These are phyloP conservation scores for Malaclemys terrapin DNA, from an alignment of 2,113 vertebrate genomes.

Conservation along the genomic window DNA sequence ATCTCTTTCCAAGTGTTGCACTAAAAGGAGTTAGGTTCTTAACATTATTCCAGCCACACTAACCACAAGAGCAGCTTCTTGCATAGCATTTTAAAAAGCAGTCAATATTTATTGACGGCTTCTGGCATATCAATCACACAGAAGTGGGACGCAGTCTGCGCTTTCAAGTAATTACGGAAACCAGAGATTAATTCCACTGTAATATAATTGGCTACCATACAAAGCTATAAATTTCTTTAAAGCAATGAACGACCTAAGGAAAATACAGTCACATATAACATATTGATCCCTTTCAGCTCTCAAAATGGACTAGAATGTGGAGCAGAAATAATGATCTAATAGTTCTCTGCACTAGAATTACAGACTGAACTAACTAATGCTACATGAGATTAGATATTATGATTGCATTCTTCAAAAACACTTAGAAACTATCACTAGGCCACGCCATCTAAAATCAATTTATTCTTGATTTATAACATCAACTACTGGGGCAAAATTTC, in stretches of 20 bases:
- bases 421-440: conserved; percentile 36
- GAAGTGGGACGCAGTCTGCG: conserved; percentile 5
- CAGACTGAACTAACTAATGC: conserved; percentile 13
- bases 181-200: conserved; percentile 57
- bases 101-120: conserved; percentile 70
- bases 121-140: conserved; percentile 40
- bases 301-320: conserved; percentile 29
- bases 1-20: not conserved
- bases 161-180: conserved; percentile 58
- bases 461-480: conserved; percentile 13
- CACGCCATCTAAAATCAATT: conserved; percentile 29
- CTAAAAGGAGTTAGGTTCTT: not conserved
- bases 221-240: conserved; percentile 56
- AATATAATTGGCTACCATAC: conserved; percentile 26
- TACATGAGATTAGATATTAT: conserved; percentile 46
- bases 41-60: conserved; percentile 19
- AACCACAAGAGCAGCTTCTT: conserved; percentile 38
- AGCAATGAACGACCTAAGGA: conserved; percentile 43
- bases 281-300: conserved; percentile 40
- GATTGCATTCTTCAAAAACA: conserved; percentile 44
- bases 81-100: conserved; percentile 15
- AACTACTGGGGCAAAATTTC: conserved; percentile 33
- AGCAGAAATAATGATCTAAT: conserved; percentile 54
- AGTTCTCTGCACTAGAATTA: conserved; percentile 36
- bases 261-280: conserved; percentile 60